A percentile compares a stretch with the other conserved stretches of the same genome.
Evolutionary conservation across 2,113 vertebrate genomes (phyloP).

Genomic region (Thalassarche chlororhynchos): DNA sequence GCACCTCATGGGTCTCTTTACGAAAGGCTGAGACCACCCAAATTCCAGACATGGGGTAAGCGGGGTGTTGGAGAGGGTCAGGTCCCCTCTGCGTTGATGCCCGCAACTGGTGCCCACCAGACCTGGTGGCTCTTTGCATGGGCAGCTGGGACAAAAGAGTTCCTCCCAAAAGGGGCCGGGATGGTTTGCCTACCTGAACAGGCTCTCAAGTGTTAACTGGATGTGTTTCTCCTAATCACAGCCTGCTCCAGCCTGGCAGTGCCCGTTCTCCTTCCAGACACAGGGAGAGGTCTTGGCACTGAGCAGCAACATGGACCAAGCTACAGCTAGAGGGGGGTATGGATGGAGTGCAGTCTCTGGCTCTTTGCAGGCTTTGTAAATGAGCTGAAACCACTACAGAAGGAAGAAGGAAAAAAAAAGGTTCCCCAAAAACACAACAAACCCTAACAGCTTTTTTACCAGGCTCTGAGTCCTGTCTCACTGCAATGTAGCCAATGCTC

Average conservation of each 20-base stretch:
- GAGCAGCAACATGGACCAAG: not conserved
- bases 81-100: not conserved
- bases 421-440: not conserved
- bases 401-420: not conserved
- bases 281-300: constrained; percentile 32
- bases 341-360: not conserved
- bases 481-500: not conserved
- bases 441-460: not conserved
- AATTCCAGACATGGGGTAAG: not conserved
- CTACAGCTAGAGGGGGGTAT: not conserved
- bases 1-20: not conserved
- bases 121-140: not conserved
- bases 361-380: not conserved
- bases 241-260: not conserved
- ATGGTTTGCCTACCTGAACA: not conserved
- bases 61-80: fast-evolving
- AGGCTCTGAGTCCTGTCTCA: not conserved
- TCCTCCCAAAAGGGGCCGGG: not conserved
- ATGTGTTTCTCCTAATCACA: not conserved
- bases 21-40: not conserved
- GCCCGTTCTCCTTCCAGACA: not conserved
- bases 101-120: fast-evolving
- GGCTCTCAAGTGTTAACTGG: constrained; percentile 26
- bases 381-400: not conserved
- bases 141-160: not conserved